A percentile compares a stretch with the other conserved stretches of the same genome.
These are phyloP conservation scores for Phainopepla nitens DNA, from an alignment of 2,113 vertebrate species.

Conservation along the genomic window DNA sequence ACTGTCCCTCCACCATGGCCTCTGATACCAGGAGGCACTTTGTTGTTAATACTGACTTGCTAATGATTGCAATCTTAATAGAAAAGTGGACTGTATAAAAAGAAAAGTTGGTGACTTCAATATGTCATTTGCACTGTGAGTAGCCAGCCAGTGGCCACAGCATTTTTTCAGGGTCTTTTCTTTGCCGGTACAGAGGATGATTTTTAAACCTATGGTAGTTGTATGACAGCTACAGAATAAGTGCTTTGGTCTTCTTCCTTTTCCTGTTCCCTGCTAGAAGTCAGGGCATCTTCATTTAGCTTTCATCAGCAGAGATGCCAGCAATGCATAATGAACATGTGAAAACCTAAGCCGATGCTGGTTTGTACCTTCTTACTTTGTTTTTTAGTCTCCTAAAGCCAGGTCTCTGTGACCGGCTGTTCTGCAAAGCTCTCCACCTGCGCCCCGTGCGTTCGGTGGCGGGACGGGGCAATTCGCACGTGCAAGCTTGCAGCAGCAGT, in stretches of 20 bases:
- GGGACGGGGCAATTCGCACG: fast-evolving
- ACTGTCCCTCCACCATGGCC: background rate
- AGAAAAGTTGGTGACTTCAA: background rate
- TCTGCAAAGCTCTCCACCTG: background rate
- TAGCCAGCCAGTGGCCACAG: background rate
- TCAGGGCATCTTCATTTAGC: background rate
- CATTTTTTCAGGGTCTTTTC: background rate
- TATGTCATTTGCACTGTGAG: background rate
- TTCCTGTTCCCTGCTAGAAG: background rate
- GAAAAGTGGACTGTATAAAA: background rate
- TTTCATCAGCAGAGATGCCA: background rate
- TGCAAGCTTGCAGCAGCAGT: background rate
- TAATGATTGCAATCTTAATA: background rate
- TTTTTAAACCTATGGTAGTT: background rate
- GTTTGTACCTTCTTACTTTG: background rate
- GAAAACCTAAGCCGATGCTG: background rate
- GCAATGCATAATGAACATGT: background rate
- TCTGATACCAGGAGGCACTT: background rate
- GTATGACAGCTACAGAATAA: background rate
- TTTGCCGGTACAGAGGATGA: background rate
- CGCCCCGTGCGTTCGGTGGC: fast-evolving
- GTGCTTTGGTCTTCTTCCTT: background rate
- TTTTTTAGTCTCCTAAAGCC: background rate
- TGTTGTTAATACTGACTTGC: background rate
- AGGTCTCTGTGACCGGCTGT: background rate